Percentiles rank a stretch among this genome's conserved stretches.
Conservation (phyloP, 1,140 invertebrate genomes). For the Radopholus similis region DNA sequence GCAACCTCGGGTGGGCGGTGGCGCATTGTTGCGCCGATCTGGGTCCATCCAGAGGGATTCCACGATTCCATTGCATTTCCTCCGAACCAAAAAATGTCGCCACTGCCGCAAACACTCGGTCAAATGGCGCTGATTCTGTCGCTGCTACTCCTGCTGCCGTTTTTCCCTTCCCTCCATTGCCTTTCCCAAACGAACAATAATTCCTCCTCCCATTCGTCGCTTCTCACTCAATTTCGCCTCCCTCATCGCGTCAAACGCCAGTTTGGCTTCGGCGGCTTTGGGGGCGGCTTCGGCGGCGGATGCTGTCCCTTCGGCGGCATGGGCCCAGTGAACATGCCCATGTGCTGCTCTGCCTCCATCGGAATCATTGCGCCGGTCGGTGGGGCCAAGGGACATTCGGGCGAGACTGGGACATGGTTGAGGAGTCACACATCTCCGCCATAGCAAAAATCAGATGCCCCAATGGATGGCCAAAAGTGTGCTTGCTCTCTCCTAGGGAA, state of each 20-base stretch:
- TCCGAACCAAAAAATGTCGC: no score
- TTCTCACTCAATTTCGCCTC: neutral
- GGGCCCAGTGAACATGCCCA: conserved; percentile 6
- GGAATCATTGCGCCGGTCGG: neutral
- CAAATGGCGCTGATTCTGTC: neutral
- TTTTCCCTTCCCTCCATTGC: neutral
- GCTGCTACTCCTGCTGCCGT: neutral
- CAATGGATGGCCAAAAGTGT: no score
- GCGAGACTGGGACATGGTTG: no score
- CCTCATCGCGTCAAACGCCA: conserved; percentile 2
- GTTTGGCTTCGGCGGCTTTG: conserved; percentile 7
- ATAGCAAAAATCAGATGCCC: no score
- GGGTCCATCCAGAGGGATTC: neutral
- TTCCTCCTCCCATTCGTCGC: neutral
- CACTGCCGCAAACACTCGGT: neutral
- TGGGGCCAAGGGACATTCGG: no score
- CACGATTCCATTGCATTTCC: neutral
- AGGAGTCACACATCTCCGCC: no score
- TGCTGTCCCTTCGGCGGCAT: conserved; percentile 18
- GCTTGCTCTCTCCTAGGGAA: no score
- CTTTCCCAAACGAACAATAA: neutral
- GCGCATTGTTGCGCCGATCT: no score
- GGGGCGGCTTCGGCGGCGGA: neutral
- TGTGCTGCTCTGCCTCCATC: conserved; percentile 11
- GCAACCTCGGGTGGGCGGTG: no score